Evolutionary conservation across 1,140 invertebrate species (phyloP).

Genomic region (Apis laboriosa): DNA sequence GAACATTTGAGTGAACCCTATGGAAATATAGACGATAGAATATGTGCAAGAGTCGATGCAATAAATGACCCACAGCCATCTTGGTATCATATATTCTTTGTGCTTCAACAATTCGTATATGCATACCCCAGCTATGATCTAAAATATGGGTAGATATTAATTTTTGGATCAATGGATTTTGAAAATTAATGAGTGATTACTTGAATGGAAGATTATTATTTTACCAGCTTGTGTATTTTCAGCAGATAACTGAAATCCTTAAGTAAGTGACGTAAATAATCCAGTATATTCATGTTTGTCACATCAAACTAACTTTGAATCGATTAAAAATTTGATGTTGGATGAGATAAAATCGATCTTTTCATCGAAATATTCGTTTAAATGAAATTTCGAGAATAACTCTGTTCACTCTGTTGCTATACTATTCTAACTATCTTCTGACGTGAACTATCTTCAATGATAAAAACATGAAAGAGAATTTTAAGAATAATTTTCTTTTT

Average conservation of each 20-base stretch:
- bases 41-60: slow-evolving; percentile 67
- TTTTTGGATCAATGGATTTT: not conserved
- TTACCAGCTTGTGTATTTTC: slow-evolving; percentile 61
- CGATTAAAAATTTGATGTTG: not conserved
- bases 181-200: too few relatives aligned
- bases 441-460: too few relatives aligned
- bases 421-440: too few relatives aligned
- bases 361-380: too few relatives aligned
- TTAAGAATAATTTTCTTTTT: too few relatives aligned
- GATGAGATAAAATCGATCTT: too few relatives aligned
- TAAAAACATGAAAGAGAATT: too few relatives aligned
- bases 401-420: too few relatives aligned
- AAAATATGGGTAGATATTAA: not conserved
- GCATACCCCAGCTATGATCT: slow-evolving; percentile 55
- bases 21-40: slow-evolving; percentile 46
- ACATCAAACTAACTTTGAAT: not conserved
- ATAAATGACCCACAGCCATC: slow-evolving; percentile 69
- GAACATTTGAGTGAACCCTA: slow-evolving; percentile 46
- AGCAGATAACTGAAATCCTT: slow-evolving; percentile 56
- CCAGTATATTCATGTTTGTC: not conserved
- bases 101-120: slow-evolving; percentile 52
- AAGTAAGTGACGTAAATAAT: not conserved
- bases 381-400: too few relatives aligned
- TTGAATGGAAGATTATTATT: not conserved
- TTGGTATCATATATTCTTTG: slow-evolving; percentile 58